Conservation (phyloP, 2,113 vertebrate species). For the Zingel zingel region DNA sequence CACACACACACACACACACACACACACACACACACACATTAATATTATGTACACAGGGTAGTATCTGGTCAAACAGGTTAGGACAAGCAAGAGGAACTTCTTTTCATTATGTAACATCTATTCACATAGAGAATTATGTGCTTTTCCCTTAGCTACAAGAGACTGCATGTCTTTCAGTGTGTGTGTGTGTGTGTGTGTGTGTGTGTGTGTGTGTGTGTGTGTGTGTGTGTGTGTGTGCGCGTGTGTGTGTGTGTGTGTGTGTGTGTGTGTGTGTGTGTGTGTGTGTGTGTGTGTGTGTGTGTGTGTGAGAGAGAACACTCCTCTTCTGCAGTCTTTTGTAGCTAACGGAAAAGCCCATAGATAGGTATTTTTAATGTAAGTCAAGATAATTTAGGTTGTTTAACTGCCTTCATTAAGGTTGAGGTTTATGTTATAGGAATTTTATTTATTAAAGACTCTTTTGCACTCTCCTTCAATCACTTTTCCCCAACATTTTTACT, state of each 20-base stretch:
- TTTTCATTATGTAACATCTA: constrained; percentile 62
- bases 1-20: constrained; percentile 11
- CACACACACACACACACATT: constrained; percentile 22
- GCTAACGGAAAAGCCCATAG: too few species aligned
- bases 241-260: too few species aligned
- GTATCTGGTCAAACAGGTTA: constrained; percentile 67
- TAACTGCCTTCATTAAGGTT: background rate
- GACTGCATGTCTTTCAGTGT: constrained; percentile 40
- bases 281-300: too few species aligned
- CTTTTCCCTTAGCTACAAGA: constrained; percentile 51
- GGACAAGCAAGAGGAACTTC: constrained; percentile 49
- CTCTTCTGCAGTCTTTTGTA: too few species aligned
- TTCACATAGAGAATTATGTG: constrained; percentile 60
- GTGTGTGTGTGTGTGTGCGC: constrained; percentile 17
- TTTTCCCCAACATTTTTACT: background rate
- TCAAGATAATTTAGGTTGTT: background rate
- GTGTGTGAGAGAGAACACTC: too few species aligned
- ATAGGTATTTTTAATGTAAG: background rate
- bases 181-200: constrained; percentile 11
- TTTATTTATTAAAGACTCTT: too few species aligned
- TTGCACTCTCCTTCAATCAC: background rate
- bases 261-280: too few species aligned
- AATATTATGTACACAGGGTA: constrained; percentile 40
- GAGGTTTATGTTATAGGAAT: too few species aligned
- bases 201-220: constrained; percentile 15